Evolutionary conservation across 2,797 vertebrate genomes (phyloP).

Genomic region (Astyanax mexicanus): DNA sequence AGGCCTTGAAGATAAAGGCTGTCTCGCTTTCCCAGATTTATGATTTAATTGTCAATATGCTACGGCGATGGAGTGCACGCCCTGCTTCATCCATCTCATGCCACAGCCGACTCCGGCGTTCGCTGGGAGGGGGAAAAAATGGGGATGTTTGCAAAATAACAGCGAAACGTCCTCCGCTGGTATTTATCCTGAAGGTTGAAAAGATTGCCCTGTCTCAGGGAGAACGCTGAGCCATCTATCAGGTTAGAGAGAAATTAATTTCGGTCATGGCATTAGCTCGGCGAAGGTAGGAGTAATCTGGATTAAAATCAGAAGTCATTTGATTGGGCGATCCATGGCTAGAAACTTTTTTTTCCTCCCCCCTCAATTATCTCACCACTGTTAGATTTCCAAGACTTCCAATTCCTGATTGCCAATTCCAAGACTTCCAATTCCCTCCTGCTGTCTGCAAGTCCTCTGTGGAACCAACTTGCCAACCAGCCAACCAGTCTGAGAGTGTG

Average conservation of each 20-base stretch:
- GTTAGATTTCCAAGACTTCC: not conserved
- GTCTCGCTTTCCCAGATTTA: constrained; percentile 41
- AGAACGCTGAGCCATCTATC: constrained; percentile 28
- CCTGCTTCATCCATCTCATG: constrained; percentile 36
- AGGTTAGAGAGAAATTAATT: constrained; percentile 47
- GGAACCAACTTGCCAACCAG: not conserved
- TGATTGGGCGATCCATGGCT: constrained; percentile 6
- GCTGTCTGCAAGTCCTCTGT: not conserved
- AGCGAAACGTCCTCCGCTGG: constrained; percentile 8
- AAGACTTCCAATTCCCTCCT: not conserved
- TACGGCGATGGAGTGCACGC: not conserved
- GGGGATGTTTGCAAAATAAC: constrained; percentile 42
- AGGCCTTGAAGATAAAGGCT: constrained; percentile 44
- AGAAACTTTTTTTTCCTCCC: not conserved
- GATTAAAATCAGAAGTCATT: constrained; percentile 36
- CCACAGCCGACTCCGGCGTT: not conserved
- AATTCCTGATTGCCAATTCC: not conserved
- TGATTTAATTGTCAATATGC: constrained; percentile 57
- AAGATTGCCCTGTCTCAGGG: constrained; percentile 33
- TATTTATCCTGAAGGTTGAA: constrained; percentile 45
- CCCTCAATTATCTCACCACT: not conserved
- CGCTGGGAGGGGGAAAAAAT: constrained; percentile 18
- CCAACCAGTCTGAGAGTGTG: not conserved
- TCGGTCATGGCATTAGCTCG: constrained; percentile 22
- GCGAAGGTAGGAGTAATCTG: constrained; percentile 26